A percentile compares a stretch with the other conserved stretches of the same genome.
Evolutionary conservation across 2,797 vertebrate genomes (phyloP).

Genomic region (Hemitrygon akajei): DNA sequence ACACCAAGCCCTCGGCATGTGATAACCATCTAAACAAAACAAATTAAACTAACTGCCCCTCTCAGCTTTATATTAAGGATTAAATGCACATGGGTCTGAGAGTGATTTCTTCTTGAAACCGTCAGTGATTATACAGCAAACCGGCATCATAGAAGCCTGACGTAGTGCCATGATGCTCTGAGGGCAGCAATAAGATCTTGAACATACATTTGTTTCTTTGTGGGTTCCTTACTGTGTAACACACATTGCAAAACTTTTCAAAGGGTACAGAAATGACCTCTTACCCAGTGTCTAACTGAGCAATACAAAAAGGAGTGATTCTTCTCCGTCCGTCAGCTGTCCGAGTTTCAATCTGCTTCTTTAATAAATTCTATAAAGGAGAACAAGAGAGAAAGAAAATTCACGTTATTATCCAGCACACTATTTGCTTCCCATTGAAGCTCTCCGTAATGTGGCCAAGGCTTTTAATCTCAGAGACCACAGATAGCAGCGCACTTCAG

Average conservation of each 20-base stretch:
- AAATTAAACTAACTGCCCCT: background rate
- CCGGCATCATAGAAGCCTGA: background rate
- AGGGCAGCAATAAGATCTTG: background rate
- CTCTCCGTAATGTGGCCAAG: background rate
- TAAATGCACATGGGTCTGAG: background rate
- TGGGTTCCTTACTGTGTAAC: background rate
- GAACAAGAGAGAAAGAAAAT: conserved; percentile 19
- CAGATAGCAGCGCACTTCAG: background rate
- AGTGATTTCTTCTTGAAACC: background rate
- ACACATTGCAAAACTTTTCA: conserved; percentile 1
- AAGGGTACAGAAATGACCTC: conserved; percentile 33
- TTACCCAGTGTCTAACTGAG: conserved; percentile 95
- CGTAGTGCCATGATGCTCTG: background rate
- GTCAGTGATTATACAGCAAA: background rate
- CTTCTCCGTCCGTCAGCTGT: conserved; percentile 87
- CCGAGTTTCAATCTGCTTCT: conserved; percentile 96
- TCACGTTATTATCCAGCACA: conserved; percentile 10
- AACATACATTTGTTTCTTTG: background rate
- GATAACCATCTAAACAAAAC: background rate
- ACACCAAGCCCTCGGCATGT: background rate
- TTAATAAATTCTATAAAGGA: conserved; percentile 81
- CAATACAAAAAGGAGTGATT: conserved; percentile 94
- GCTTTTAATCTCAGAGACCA: conserved; percentile 5
- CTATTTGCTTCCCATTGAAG: conserved; percentile 9
- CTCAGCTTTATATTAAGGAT: background rate